Base-by-base conservation (phyloP, 2,797 vertebrate genomes). In the Scolopax bukidnonensis region DNA sequence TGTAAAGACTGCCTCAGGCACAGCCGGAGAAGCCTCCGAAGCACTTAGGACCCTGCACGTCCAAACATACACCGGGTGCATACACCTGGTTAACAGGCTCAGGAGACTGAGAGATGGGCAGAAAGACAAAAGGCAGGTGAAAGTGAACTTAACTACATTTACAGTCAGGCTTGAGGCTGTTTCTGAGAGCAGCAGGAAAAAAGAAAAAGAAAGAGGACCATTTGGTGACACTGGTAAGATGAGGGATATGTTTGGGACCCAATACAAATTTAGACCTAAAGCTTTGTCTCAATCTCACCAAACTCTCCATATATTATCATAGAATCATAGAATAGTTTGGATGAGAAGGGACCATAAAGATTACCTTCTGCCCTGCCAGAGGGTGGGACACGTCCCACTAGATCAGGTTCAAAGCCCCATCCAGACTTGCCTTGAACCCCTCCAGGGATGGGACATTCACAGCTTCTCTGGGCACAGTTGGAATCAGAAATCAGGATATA, bases 31-130 rank as follows among this genome's bases (percentile, higher is more conserved):
- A 87, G 6, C 24, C 9, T 68, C 32, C 53, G 33, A 48, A 85
- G 14, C 14, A 16, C 18, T 21, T 19, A 25, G 23, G 45, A 69
- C 3, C 2, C 25, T 36, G 9, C 4, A 48, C 6, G 68, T 3
- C 4, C n/a, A 10, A 33, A 27, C 7, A 7, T 17, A 43, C 41
- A 43, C 41, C 41, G 8, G 8, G 36, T 36, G 36, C 8, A 36
- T 36, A 36, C 41, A 43, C 41, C 41, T 43, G 41, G 10, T 50
- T 30, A 63, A 43, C 5, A 11, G 59, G 36, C 14, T 33, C 13
- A 0, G 1, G 7, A n/a, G 12, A 4, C n/a, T 25, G 11, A 40
- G 28, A 43, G n/a, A 9, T 7, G 36, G 25, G 36, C 12, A 79
- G 61, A 54, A 28, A 30, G 38, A 14, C 27, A 61, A 41, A 61